Evolutionary conservation across 2,113 vertebrate species (phyloP).

Genomic region (Mellivora capensis): DNA sequence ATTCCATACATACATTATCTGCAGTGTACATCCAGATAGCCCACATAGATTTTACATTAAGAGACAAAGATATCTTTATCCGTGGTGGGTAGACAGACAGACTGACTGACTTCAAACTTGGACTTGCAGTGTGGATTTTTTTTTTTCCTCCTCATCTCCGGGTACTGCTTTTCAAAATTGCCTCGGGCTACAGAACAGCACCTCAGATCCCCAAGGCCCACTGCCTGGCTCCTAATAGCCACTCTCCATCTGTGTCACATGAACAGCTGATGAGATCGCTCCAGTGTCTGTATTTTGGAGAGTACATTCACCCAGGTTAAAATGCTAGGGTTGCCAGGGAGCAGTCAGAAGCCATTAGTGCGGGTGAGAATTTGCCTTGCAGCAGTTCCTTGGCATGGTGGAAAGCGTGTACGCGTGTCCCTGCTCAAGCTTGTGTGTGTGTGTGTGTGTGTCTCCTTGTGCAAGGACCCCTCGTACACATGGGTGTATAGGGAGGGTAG

Average conservation of each 20-base stretch:
- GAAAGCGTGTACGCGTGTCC: constrained; percentile 82
- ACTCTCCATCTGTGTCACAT: constrained; percentile 93
- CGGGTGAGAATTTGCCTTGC: constrained; percentile 99
- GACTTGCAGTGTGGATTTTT: constrained; percentile 79
- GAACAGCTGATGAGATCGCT: constrained; percentile 93
- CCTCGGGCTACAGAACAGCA: constrained; percentile 97
- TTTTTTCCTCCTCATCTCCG: constrained; percentile 84
- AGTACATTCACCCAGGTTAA: constrained; percentile 98
- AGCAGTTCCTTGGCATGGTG: constrained; percentile 95
- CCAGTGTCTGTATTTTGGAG: constrained; percentile 92
- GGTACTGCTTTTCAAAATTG: constrained; percentile 97
- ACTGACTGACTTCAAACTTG: constrained; percentile 87
- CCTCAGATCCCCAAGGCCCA: constrained; percentile 98
- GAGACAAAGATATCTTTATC: constrained; percentile 86
- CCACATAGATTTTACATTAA: constrained; percentile 69
- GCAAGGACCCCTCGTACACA: not conserved
- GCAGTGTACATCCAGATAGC: constrained; percentile 68
- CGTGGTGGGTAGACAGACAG: constrained; percentile 79
- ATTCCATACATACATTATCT: constrained; percentile 75
- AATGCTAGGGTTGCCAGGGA: constrained; percentile 99
- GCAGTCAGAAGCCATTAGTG: constrained; percentile 99
- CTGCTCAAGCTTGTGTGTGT: not conserved
- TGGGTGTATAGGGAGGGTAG: constrained; percentile 68
- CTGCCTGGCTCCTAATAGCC: constrained; percentile 98
- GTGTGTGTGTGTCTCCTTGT: not conserved